These are phyloP conservation scores for Anguilla japonica DNA, from an alignment of 2,113 vertebrate genomes.

Conservation along the genomic window DNA sequence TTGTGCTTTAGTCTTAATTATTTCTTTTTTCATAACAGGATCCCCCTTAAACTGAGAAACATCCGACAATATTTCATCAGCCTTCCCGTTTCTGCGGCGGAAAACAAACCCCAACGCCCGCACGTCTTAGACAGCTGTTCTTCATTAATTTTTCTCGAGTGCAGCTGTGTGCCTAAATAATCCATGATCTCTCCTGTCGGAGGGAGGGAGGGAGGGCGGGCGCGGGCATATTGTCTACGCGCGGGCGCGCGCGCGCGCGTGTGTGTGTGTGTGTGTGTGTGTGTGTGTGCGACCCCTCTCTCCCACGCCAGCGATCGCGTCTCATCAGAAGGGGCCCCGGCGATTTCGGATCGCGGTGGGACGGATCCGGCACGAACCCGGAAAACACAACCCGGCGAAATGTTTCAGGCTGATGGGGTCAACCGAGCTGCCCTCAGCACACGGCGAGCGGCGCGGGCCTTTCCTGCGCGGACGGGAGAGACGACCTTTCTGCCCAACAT, in stretches of 20 bases:
- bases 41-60: constrained; percentile 44
- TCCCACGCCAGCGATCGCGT: constrained; percentile 37
- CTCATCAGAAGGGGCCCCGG: constrained; percentile 39
- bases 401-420: constrained; percentile 51
- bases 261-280: too few species aligned
- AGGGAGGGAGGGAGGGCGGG: constrained; percentile 53
- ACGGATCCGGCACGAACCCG: background rate
- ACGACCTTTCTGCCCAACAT: constrained; percentile 41
- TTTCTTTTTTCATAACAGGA: background rate
- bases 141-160: constrained; percentile 67
- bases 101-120: constrained; percentile 42
- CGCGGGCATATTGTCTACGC: constrained; percentile 51
- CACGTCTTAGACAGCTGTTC: constrained; percentile 69
- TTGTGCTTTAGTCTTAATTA: too few species aligned
- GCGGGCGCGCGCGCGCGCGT: background rate
- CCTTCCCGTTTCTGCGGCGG: constrained; percentile 47
- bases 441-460: constrained; percentile 21
- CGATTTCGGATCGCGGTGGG: constrained; percentile 10
- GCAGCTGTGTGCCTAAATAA: constrained; percentile 75
- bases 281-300: constrained; percentile 46
- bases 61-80: constrained; percentile 46
- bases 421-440: constrained; percentile 41
- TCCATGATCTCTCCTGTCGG: constrained; percentile 64
- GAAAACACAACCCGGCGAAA: constrained; percentile 39
- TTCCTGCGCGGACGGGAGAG: constrained; percentile 38